Evolutionary conservation across 2,113 vertebrate species (phyloP).

Genomic region (Lucifuga dentata): DNA sequence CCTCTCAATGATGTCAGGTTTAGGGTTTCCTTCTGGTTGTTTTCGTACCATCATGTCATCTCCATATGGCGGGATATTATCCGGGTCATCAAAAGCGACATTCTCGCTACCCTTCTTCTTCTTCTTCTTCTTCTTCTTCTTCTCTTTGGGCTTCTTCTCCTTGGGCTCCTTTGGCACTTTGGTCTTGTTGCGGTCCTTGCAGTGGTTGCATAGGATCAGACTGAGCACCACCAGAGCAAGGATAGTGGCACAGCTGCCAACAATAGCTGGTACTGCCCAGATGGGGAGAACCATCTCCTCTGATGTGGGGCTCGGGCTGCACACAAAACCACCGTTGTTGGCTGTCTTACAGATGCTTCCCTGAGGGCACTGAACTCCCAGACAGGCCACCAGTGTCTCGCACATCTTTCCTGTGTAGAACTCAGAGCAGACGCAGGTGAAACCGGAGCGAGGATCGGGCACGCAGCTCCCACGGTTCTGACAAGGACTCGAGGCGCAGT

Average conservation of each 20-base stretch:
- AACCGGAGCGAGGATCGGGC: slow-evolving; percentile 80
- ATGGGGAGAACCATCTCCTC: slow-evolving; percentile 89
- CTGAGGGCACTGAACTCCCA: slow-evolving; percentile 87
- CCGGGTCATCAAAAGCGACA: slow-evolving; percentile 94
- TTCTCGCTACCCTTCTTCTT: slow-evolving; percentile 99
- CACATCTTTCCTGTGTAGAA: slow-evolving; percentile 87
- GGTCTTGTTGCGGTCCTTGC: slow-evolving; percentile 86
- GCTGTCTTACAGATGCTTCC: slow-evolving; percentile 86
- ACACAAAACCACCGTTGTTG: slow-evolving; percentile 83
- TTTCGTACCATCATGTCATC: slow-evolving; percentile 97
- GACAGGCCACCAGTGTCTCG: slow-evolving; percentile 89
- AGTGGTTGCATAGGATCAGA: slow-evolving; percentile 95
- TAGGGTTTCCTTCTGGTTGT: slow-evolving; percentile 96
- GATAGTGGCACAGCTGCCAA: slow-evolving; percentile 92
- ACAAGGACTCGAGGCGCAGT: slow-evolving; percentile 91
- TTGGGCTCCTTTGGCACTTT: slow-evolving; percentile 85
- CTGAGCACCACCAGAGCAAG: slow-evolving; percentile 92
- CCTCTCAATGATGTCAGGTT: slow-evolving; percentile 96
- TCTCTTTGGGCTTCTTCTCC: slow-evolving; percentile 93
- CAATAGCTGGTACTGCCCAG: slow-evolving; percentile 96
- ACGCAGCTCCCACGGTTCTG: slow-evolving; percentile 93
- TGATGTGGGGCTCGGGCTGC: slow-evolving; percentile 73
- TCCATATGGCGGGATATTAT: slow-evolving; percentile 93
- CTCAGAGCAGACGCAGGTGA: slow-evolving; percentile 91
- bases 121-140: slow-evolving; percentile 96